Percentiles rank a stretch among this genome's conserved stretches.
phyloP scores from a whole-genome alignment of 2,888 invertebrate genomes.

The Eupithecia tripunctaria region DNA sequence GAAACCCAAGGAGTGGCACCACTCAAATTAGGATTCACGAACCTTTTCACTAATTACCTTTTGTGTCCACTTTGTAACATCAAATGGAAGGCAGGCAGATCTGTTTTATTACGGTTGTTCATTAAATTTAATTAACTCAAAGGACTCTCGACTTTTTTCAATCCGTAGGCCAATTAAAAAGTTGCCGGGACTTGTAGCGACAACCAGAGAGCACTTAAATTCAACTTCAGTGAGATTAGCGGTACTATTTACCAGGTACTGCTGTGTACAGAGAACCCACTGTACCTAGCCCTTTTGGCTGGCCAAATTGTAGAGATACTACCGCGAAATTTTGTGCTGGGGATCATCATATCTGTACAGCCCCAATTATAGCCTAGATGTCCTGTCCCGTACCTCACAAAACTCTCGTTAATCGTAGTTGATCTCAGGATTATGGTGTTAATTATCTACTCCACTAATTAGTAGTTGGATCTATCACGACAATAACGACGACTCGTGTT shows the following conservation, averaged over 20 bases:
- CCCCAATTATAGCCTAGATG: neutral
- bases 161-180: constrained; percentile 80
- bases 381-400: neutral
- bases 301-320: neutral
- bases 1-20: constrained; percentile 21
- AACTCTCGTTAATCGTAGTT: neutral
- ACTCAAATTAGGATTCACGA: constrained; percentile 37
- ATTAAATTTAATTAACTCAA: constrained; percentile 78
- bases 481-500: neutral
- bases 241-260: constrained; percentile 14
- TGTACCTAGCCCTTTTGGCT: neutral
- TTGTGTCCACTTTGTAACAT: constrained; percentile 55
- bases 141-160: constrained; percentile 73
- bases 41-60: constrained; percentile 59
- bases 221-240: constrained; percentile 62
- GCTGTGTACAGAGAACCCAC: neutral
- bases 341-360: too few relatives aligned
- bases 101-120: constrained; percentile 67
- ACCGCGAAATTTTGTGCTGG: neutral
- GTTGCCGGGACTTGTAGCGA: constrained; percentile 71
- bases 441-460: neutral
- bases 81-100: constrained; percentile 60
- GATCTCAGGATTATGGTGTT: neutral
- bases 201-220: constrained; percentile 67
- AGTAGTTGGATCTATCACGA: neutral